Percentiles rank a stretch among this genome's conserved stretches.
phyloP scores from a whole-genome alignment of 2,113 vertebrate species.

The Ondatra zibethicus region DNA sequence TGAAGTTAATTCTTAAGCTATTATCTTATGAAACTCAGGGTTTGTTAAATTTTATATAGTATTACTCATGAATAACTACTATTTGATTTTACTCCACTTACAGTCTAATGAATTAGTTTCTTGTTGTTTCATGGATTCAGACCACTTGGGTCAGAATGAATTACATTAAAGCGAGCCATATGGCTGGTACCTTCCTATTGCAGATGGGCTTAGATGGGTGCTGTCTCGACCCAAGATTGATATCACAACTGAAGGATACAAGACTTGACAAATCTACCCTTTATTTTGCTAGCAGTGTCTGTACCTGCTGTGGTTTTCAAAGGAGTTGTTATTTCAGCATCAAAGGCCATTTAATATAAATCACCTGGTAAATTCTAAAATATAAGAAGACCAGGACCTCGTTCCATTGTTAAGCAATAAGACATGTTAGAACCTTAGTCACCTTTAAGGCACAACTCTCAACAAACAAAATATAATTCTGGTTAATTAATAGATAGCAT shows the following conservation, averaged over 20 bases:
- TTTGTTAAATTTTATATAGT: neutral
- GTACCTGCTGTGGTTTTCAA: neutral
- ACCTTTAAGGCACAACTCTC: accelerated
- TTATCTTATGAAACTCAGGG: neutral
- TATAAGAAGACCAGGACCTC: neutral
- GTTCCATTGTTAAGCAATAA: neutral
- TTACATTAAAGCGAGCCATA: neutral
- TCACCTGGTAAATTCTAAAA: neutral
- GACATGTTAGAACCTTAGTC: neutral
- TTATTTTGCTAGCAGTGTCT: neutral
- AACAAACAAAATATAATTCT: neutral
- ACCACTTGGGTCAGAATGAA: neutral
- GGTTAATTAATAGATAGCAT: neutral
- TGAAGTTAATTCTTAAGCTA: neutral
- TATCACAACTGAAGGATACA: neutral
- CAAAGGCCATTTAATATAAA: neutral
- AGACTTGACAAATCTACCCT: neutral
- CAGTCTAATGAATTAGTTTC: neutral
- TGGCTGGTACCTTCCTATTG: accelerated
- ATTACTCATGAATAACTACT: neutral
- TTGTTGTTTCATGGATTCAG: neutral
- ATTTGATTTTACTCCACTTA: neutral
- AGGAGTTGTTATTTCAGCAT: accelerated
- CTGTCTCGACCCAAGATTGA: no score
- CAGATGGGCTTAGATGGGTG: neutral